Conservation (phyloP, 2,888 invertebrate genomes). For the Hydriomena furcata region DNA sequence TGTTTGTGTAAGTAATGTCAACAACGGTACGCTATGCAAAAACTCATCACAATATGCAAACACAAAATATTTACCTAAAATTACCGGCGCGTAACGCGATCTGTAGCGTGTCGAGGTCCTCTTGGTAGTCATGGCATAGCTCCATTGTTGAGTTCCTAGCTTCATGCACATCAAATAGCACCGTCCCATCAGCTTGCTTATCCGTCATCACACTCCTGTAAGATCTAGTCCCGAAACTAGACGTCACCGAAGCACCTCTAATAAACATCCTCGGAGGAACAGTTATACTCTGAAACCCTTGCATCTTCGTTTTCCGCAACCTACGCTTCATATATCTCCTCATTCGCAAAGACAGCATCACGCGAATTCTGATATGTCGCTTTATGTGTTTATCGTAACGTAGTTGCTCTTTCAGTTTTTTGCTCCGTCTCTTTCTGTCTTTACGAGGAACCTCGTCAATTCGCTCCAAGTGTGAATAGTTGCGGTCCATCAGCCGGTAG, state of each 20-base stretch:
- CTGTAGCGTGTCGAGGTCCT: slow-evolving; percentile 76
- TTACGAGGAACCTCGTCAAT: slow-evolving; percentile 71
- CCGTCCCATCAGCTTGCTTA: slow-evolving; percentile 68
- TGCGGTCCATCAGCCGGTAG: slow-evolving; percentile 51
- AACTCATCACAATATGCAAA: background rate
- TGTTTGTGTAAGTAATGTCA: no score
- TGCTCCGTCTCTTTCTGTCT: slow-evolving; percentile 59
- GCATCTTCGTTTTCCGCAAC: slow-evolving; percentile 52
- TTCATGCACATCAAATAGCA: slow-evolving; percentile 74
- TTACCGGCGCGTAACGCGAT: slow-evolving; percentile 80
- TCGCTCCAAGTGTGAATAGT: slow-evolving; percentile 54
- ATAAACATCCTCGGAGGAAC: slow-evolving; percentile 68
- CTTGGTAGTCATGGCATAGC: slow-evolving; percentile 74
- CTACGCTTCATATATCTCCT: slow-evolving; percentile 78
- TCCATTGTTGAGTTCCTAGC: slow-evolving; percentile 76
- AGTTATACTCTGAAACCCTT: slow-evolving; percentile 49
- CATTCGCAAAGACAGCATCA: slow-evolving; percentile 87
- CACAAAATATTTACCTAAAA: slow-evolving; percentile 65
- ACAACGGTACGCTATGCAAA: no score
- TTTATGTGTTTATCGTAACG: slow-evolving; percentile 84
- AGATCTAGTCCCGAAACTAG: slow-evolving; percentile 73
- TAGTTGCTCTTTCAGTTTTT: slow-evolving; percentile 73
- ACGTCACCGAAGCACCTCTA: slow-evolving; percentile 60
- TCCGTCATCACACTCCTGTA: slow-evolving; percentile 73
- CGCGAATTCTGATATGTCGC: slow-evolving; percentile 85